These are phyloP conservation scores for Phylloscopus whistleri DNA, from an alignment of 2,113 vertebrate species.

Conservation along the genomic window DNA sequence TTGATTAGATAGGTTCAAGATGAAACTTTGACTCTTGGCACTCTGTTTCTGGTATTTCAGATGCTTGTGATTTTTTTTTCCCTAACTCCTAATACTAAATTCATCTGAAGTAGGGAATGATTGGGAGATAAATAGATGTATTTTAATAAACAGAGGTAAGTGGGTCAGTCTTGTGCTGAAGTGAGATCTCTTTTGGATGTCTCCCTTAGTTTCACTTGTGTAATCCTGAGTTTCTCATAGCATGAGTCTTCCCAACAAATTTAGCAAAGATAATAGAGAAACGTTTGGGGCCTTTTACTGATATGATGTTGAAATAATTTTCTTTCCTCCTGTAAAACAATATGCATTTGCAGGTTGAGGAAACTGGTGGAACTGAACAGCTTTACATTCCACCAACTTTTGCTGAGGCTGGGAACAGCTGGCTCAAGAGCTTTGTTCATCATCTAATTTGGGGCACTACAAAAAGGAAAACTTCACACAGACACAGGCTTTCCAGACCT, in stretches of 20 bases:
- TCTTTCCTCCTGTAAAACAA: neutral
- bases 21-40: neutral
- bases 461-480: neutral
- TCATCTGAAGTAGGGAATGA: neutral
- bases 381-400: neutral
- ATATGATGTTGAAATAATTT: neutral
- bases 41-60: neutral
- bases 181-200: neutral
- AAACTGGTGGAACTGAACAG: neutral
- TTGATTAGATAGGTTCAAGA: neutral
- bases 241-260: neutral
- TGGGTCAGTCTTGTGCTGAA: neutral
- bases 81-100: neutral
- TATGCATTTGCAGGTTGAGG: neutral
- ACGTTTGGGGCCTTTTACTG: neutral
- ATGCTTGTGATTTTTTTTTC: neutral
- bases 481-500: conserved; percentile 1
- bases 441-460: neutral
- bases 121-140: neutral
- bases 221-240: neutral
- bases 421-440: neutral
- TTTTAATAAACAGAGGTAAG: neutral
- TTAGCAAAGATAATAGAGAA: neutral
- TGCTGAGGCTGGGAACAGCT: neutral
- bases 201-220: neutral